Percentiles rank a stretch among this genome's conserved stretches.
These are phyloP conservation scores for Acanthis flammea DNA, from an alignment of 2,797 vertebrate species.

Conservation along the genomic window DNA sequence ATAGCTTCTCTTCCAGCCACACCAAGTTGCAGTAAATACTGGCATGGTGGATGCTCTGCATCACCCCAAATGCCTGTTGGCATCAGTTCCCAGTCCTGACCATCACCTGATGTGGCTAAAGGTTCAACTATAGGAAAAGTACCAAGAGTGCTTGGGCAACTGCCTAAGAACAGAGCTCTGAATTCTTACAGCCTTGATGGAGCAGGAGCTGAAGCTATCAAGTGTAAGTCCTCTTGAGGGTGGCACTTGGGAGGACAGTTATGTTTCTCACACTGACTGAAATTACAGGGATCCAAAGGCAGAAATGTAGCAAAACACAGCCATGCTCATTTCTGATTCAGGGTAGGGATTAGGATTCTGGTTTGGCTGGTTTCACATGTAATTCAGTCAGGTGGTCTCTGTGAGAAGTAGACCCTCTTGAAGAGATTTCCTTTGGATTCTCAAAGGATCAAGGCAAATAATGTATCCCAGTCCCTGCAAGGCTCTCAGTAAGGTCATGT, in stretches of 20 bases:
- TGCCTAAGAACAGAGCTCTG: not conserved
- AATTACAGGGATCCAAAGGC: not conserved
- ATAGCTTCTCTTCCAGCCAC: not conserved
- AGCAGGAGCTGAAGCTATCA: not conserved
- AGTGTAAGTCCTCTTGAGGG: not conserved
- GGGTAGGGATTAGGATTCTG: not conserved
- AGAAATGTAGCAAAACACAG: not conserved
- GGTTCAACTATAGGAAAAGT: not conserved
- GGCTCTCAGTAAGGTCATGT: not conserved
- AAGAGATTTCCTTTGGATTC: not conserved
- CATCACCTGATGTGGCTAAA: not conserved
- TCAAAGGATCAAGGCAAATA: not conserved
- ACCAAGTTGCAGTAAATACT: not conserved
- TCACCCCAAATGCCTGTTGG: not conserved
- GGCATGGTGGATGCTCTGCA: not conserved
- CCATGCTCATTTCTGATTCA: not conserved
- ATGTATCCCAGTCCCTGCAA: not conserved
- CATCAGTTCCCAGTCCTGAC: not conserved
- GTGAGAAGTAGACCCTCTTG: not conserved
- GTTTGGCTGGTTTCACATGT: not conserved
- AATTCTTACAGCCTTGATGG: not conserved
- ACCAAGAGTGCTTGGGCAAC: not conserved
- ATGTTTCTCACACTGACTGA: not conserved
- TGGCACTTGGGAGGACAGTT: not conserved
- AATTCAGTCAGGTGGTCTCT: not conserved